Evolutionary conservation across 1,140 invertebrate species (phyloP), one percentile per base, ranked within the genome.

Genomic region (Eriosoma lanigerum): DNA sequence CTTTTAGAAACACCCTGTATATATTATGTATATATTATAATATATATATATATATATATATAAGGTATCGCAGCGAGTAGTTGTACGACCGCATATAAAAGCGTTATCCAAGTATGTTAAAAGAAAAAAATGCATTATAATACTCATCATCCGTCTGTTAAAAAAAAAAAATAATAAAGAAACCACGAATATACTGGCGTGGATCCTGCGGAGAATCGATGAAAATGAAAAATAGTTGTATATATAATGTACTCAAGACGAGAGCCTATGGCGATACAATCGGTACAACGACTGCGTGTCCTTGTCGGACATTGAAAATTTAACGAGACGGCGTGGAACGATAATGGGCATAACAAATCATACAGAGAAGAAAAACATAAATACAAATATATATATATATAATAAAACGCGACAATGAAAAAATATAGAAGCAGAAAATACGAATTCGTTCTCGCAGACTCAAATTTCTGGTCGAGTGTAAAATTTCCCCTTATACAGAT

Each of bases 181-280:
- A 46, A 46, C 38, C 29, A 64, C 38, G 38, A 64, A 64, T 38
- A 38, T 8, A 4, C 32, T 19, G 64, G n/a, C 64, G 64, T 44
- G 64, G 64, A 68, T 68, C 64, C 38, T 17, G 64, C 64, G n/a
- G 64, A 68, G 64, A 68, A 68, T 46, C 64, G 38, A 68, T 68
- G 38, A 38, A 68, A 68, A 68, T 24, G 64, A 68, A 68, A 68
- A 64, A 64, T 64, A 64, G 62, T 38, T 29, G 64, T 68, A 46
- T 46, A 46, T 19, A n/a, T 46, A 38, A 3, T 38, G 8, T 8
- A 8, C 32, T 38, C 32, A 38, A 38, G 32, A 38, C 32, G 32
- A 38, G 32, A 38, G 32, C 38, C n/a, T 38, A 32, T 38, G 64
- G 64, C 62, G 62, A 64, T 68, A 68, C 64, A 44, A 68, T 68